Percentiles rank a stretch among this genome's conserved stretches.
phyloP scores from a whole-genome alignment of 1,140 invertebrate species.

The Pantala flavescens region DNA sequence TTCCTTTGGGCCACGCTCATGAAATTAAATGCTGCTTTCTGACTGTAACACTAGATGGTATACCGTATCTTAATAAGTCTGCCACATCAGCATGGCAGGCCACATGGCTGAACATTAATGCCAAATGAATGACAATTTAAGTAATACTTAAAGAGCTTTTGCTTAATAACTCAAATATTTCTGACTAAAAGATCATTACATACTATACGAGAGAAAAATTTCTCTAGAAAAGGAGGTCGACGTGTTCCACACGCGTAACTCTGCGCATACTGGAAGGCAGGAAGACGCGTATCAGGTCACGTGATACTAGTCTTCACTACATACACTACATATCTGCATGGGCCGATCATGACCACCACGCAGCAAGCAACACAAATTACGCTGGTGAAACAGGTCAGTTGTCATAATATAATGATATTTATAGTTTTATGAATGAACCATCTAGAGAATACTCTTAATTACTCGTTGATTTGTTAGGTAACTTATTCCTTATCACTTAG shows the following conservation, averaged over 20 bases:
- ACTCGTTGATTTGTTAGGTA: background rate
- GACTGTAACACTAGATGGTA: background rate
- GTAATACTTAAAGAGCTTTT: background rate
- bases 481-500: background rate
- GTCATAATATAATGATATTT: background rate
- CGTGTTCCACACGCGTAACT: background rate
- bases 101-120: background rate
- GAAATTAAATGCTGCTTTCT: background rate
- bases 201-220: too few relatives aligned
- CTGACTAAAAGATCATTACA: too few relatives aligned
- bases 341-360: background rate
- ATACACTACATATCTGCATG: background rate
- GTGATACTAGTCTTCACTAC: background rate
- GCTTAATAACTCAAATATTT: background rate
- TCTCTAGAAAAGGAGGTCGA: too few relatives aligned
- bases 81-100: slow-evolving; percentile 1
- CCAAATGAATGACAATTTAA: background rate
- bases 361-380: background rate
- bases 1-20: background rate
- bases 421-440: background rate
- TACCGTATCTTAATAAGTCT: background rate
- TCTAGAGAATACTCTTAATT: background rate
- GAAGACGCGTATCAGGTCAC: slow-evolving; percentile 3
- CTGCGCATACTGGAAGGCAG: slow-evolving; percentile 2
- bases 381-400: background rate